phyloP scores from a whole-genome alignment of 2,113 vertebrate species.

The Brachirus orientalis region DNA sequence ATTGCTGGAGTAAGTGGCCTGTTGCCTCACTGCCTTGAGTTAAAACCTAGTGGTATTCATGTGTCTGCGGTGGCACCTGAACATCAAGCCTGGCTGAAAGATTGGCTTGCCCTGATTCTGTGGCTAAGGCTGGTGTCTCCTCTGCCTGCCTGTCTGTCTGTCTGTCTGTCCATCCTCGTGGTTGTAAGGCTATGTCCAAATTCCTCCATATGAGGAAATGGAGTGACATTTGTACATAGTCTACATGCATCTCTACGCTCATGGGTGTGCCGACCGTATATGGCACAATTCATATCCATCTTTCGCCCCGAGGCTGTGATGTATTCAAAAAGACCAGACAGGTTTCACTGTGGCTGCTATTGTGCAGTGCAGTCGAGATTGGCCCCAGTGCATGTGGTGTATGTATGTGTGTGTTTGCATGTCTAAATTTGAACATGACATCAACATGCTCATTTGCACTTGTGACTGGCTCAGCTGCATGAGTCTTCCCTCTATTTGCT shows the following conservation, averaged over 20 bases:
- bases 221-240: constrained; percentile 34
- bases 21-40: constrained; percentile 52
- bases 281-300: constrained; percentile 40
- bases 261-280: background rate
- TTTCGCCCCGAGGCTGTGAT: constrained; percentile 7
- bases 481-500: constrained; percentile 39
- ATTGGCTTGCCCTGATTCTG: constrained; percentile 38
- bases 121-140: constrained; percentile 38
- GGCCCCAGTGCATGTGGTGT: constrained; percentile 59
- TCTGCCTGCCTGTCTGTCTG: constrained; percentile 47
- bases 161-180: constrained; percentile 51
- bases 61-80: constrained; percentile 24
- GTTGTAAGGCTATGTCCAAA: constrained; percentile 35
- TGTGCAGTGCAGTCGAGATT: constrained; percentile 33
- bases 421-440: constrained; percentile 50
- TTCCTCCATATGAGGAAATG: constrained; percentile 6
- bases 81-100: constrained; percentile 17
- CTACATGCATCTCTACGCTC: constrained; percentile 22
- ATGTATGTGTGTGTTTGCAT: background rate
- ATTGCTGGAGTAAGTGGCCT: constrained; percentile 93
- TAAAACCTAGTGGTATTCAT: constrained; percentile 25
- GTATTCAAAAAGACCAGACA: background rate
- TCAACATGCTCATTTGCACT: constrained; percentile 55
- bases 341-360: constrained; percentile 13
- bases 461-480: constrained; percentile 63